These are phyloP conservation scores for Chionodraco myersi DNA, from an alignment of 2,113 vertebrate genomes.

Conservation along the genomic window DNA sequence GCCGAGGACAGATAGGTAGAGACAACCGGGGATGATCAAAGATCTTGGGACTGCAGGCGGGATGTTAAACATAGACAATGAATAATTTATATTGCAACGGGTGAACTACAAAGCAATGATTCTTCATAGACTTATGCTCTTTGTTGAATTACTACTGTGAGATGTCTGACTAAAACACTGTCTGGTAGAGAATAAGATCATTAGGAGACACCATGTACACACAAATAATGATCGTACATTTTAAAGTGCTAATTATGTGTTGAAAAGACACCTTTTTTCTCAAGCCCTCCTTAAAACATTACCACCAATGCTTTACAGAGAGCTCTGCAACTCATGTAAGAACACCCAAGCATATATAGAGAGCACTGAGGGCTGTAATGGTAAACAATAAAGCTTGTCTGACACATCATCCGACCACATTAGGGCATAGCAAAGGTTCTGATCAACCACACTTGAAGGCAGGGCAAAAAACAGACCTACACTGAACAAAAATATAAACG, in stretches of 20 bases:
- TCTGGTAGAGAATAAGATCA: constrained; percentile 26
- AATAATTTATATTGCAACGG: constrained; percentile 38
- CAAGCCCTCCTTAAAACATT: constrained; percentile 4
- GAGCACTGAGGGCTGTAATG: background rate
- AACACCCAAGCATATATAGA: background rate
- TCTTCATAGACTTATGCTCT: constrained; percentile 14
- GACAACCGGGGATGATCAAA: constrained; percentile 55
- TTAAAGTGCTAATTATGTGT: background rate
- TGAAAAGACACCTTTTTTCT: background rate
- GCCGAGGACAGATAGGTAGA: constrained; percentile 31
- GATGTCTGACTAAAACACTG: constrained; percentile 25
- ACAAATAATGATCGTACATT: background rate
- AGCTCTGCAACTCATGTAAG: background rate
- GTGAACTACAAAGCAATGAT: constrained; percentile 36
- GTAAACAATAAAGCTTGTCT: background rate
- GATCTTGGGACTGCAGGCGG: constrained; percentile 23
- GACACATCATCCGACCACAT: background rate
- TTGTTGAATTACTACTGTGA: constrained; percentile 26
- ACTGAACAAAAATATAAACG: too few relatives aligned
- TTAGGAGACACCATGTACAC: constrained; percentile 15
- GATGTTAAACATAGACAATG: constrained; percentile 34
- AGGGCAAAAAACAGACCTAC: background rate
- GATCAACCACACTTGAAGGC: background rate
- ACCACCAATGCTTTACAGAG: constrained; percentile 17
- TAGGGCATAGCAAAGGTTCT: background rate